These are phyloP conservation scores for Tricholaema leucomelas DNA, from an alignment of 2,113 vertebrate species.

Conservation along the genomic window DNA sequence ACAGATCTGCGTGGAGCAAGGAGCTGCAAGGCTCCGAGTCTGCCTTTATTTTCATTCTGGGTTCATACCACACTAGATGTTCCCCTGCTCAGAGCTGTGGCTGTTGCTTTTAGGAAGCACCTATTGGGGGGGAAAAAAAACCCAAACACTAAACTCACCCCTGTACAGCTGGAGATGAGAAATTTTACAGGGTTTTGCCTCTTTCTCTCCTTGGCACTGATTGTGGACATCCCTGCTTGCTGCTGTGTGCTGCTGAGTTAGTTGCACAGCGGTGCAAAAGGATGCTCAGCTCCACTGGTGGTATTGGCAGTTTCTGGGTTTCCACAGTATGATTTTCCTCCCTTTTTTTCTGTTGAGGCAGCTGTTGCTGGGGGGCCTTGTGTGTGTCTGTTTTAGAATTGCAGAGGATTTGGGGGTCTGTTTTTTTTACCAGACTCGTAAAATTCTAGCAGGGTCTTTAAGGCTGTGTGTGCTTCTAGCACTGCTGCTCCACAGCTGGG, in stretches of 20 bases:
- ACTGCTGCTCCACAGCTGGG: slow-evolving; percentile 57
- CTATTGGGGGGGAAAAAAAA: not conserved
- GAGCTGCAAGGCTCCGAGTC: not conserved
- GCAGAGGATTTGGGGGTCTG: slow-evolving; percentile 27
- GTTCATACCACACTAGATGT: not conserved
- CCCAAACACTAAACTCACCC: not conserved
- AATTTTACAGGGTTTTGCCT: not conserved
- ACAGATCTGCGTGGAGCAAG: rapidly evolving
- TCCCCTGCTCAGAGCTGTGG: not conserved
- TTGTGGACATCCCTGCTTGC: not conserved
- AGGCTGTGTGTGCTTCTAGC: not conserved
- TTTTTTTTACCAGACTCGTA: slow-evolving; percentile 37
- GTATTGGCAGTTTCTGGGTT: not conserved
- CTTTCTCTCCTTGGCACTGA: not conserved
- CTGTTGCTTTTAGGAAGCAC: not conserved
- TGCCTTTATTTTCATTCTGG: not conserved
- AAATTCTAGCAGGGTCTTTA: slow-evolving; percentile 54
- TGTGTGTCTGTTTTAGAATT: slow-evolving; percentile 9
- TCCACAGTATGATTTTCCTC: not conserved
- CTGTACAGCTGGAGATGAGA: not conserved
- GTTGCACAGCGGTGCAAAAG: not conserved
- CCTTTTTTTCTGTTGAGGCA: not conserved
- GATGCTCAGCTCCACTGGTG: not conserved
- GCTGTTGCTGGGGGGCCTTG: not conserved
- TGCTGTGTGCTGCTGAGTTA: not conserved